Evolutionary conservation across 2,888 invertebrate species (phyloP), one percentile per base, ranked within the genome.

Genomic region (Eueremaeus valkanovi): DNA sequence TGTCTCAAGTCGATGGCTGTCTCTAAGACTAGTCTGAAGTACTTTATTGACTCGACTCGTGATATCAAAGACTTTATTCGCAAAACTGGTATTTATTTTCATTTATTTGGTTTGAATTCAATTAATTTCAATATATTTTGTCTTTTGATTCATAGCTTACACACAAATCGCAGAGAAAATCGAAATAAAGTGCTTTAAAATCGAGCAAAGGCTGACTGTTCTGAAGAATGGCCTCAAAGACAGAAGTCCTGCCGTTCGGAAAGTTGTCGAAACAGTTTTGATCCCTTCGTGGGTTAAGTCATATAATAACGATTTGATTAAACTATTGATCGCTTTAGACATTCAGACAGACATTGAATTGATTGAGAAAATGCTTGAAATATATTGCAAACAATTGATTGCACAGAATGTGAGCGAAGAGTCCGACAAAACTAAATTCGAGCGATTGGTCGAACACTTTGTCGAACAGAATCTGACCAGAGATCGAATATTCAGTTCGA

Each of bases 51-150:
- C 77, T 87, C 92, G 1, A 87, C 90, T 0, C 87, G 89, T 81
- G 95, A 95, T 83, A 87, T 90, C 0, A 90, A 91, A 81, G 90
- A 90, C 76, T 87, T 87, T 40, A 92, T 95, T 0, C 86, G 94
- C 0, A 87, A 85, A 81, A 85, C 84, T 77, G 73, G 73, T 73
- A 63, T 63, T 21, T 51, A 24, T 18, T 72, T 49, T 45, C 1
- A 51, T 73, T 3, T 31, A 55, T 55, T 27, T 21, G 13, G 3
- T 68, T 29, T 33, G n/a, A n/a, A n/a, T n/a, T n/a, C n/a, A n/a
- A n/a, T n/a, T n/a, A n/a, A n/a, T n/a, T n/a, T n/a, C n/a, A n/a
- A n/a, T n/a, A n/a, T n/a, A n/a, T 36, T 11, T 21, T 74, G 27
- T 61, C n/a, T 11, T 31, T 61, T 31, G 29, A 18, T 27, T 31